These are phyloP conservation scores for Tolmerus cingulatus DNA, from an alignment of 2,888 invertebrate species.

Conservation along the genomic window DNA sequence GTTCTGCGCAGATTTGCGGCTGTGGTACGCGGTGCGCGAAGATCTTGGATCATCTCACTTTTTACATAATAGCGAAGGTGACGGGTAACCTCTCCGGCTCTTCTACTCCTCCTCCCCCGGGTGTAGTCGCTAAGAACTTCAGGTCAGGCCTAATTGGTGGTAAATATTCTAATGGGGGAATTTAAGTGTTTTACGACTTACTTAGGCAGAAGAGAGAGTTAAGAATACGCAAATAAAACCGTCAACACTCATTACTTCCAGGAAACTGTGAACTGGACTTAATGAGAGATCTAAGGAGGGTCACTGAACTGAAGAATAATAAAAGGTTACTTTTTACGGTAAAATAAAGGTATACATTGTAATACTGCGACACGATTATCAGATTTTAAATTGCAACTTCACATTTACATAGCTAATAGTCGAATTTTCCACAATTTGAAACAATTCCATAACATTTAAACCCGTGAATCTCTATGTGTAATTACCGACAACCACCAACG, in stretches of 20 bases:
- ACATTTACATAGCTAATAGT: not conserved
- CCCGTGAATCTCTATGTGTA: too few species aligned
- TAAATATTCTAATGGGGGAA: conserved; percentile 27
- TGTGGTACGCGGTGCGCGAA: not conserved
- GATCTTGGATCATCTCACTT: conserved; percentile 11
- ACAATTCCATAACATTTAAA: too few species aligned
- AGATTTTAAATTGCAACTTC: not conserved
- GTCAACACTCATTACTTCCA: not conserved
- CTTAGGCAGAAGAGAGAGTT: not conserved
- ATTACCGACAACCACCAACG: too few species aligned
- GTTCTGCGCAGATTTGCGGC: not conserved
- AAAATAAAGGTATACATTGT: not conserved
- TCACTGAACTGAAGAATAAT: not conserved
- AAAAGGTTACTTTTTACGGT: not conserved
- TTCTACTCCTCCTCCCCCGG: not conserved
- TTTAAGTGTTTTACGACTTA: conserved; percentile 13
- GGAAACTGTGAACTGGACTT: not conserved
- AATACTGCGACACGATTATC: not conserved
- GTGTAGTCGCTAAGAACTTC: not conserved
- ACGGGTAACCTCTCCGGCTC: not conserved
- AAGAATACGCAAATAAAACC: not conserved
- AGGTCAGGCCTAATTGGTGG: conserved; percentile 6
- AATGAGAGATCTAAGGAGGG: not conserved
- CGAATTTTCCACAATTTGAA: too few species aligned
- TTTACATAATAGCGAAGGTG: conserved; percentile 14